A percentile compares a stretch with the other conserved stretches of the same genome.
Evolutionary conservation across 2,797 vertebrate genomes (phyloP).

Genomic region (Megalops cyprinoides): DNA sequence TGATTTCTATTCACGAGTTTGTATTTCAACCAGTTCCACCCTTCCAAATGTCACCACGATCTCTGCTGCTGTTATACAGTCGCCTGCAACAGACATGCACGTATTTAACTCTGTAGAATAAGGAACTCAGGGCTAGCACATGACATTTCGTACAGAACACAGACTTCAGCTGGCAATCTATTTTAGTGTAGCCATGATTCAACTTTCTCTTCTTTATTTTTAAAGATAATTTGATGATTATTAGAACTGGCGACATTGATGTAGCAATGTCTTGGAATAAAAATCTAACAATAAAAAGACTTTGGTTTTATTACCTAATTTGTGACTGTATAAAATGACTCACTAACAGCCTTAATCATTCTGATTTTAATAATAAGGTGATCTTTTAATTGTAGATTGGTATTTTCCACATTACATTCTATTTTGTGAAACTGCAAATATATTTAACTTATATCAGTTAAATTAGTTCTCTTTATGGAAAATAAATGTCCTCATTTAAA

Average conservation of each 20-base stretch:
- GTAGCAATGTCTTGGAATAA: too few species aligned
- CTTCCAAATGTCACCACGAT: conserved; percentile 43
- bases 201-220: too few species aligned
- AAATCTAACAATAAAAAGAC: too few species aligned
- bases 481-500: conserved; percentile 41
- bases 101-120: conserved; percentile 34
- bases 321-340: too few species aligned
- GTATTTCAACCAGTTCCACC: conserved; percentile 25
- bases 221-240: too few species aligned
- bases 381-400: conserved; percentile 30
- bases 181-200: too few species aligned
- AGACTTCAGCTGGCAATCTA: too few species aligned
- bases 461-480: conserved; percentile 45
- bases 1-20: conserved; percentile 62
- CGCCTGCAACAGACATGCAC: conserved; percentile 43
- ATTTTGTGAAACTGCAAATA: conserved; percentile 28
- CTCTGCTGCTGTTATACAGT: conserved; percentile 43
- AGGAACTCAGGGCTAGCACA: too few species aligned
- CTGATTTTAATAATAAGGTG: conserved; percentile 7
- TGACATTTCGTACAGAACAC: too few species aligned
- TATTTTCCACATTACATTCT: conserved; percentile 28
- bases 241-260: too few species aligned
- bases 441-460: conserved; percentile 40
- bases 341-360: conserved; percentile 30
- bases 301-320: too few species aligned